A percentile compares a stretch with the other conserved stretches of the same genome.
Evolutionary conservation across 2,888 invertebrate genomes (phyloP).

Genomic region (Eurytoma adleriae): DNA sequence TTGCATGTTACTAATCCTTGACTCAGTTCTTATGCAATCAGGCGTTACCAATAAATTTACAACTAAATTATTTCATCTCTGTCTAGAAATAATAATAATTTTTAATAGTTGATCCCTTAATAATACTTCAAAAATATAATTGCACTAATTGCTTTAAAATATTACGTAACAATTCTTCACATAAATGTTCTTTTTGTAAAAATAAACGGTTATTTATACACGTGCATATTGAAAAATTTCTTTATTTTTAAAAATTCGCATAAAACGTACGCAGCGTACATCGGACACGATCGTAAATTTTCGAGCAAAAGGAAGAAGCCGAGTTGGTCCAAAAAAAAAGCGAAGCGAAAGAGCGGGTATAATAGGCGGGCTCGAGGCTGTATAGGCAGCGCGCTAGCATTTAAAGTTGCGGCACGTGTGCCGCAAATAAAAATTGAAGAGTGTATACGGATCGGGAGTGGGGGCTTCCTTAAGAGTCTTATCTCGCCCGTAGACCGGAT

Average conservation of each 20-base stretch:
- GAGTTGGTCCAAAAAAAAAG: not conserved
- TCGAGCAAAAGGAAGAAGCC: not conserved
- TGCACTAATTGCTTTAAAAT: no score
- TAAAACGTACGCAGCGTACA: not conserved
- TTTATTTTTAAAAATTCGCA: no score
- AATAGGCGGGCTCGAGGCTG: not conserved
- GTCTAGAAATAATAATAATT: no score
- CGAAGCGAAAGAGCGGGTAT: not conserved
- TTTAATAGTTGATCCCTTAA: no score
- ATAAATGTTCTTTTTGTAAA: no score
- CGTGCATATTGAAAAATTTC: no score
- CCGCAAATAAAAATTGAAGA: conserved; percentile 50
- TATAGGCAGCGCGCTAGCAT: not conserved
- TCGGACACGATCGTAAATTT: not conserved
- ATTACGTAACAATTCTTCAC: no score
- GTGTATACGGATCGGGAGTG: not conserved
- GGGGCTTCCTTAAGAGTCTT: conserved; percentile 49
- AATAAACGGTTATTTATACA: no score
- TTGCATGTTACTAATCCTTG: no score
- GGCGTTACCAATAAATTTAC: not conserved
- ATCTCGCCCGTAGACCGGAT: conserved; percentile 54
- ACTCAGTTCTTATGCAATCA: not conserved
- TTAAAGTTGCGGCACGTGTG: conserved; percentile 49
- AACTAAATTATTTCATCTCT: no score
- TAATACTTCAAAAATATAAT: no score